phyloP scores from a whole-genome alignment of 2,113 vertebrate genomes.

The Percopsis transmontana region DNA sequence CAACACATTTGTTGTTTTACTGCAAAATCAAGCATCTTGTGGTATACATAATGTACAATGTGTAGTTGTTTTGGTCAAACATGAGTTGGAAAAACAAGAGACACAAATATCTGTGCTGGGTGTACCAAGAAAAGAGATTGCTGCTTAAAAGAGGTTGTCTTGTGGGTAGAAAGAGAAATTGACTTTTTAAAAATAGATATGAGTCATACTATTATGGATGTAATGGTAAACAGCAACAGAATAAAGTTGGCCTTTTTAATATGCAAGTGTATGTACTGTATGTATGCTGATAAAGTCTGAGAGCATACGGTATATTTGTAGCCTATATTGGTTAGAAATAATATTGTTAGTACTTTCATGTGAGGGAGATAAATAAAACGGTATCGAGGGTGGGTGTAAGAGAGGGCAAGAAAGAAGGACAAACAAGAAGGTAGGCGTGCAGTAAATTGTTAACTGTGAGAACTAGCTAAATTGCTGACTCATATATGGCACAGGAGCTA shows the following conservation, averaged over 20 bases:
- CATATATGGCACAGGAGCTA: slow-evolving; percentile 35
- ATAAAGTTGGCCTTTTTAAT: too few species aligned
- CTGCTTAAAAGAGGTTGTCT: too few species aligned
- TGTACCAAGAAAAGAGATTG: too few species aligned
- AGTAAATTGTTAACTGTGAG: slow-evolving; percentile 48
- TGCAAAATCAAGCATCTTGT: neutral
- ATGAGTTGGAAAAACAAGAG: neutral
- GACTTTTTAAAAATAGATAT: too few species aligned
- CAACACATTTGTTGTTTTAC: too few species aligned
- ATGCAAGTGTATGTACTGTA: too few species aligned
- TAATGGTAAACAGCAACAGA: too few species aligned
- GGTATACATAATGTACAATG: neutral
- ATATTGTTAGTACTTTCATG: neutral
- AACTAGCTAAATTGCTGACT: slow-evolving; percentile 60
- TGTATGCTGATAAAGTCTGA: neutral
- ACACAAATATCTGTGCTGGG: too few species aligned
- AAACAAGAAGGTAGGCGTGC: slow-evolving; percentile 38
- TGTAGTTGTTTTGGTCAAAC: neutral
- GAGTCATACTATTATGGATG: too few species aligned
- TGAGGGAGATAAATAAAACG: neutral
- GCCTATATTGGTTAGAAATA: neutral
- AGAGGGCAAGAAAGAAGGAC: neutral
- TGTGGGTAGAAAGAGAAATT: too few species aligned
- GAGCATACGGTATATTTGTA: neutral
- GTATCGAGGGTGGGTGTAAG: neutral